Evolutionary conservation across 2,113 vertebrate species (phyloP).

Genomic region (Chamaetylas fuelleborni): DNA sequence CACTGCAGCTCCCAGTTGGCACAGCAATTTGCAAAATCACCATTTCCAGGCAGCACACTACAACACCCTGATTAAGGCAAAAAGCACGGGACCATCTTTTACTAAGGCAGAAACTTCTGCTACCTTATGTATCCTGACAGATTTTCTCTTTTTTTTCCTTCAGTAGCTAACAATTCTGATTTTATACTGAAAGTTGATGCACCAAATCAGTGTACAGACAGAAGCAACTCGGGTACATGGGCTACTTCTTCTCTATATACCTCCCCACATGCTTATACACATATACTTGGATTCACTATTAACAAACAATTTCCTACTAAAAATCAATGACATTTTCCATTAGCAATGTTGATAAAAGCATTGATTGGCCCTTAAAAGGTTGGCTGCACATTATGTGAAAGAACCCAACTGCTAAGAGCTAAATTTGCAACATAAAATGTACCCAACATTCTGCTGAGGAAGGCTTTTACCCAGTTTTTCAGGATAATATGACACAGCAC

Average conservation of each 20-base stretch:
- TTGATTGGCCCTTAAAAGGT: background rate
- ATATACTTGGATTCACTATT: background rate
- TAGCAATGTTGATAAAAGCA: background rate
- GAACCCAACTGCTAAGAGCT: background rate
- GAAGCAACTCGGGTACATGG: background rate
- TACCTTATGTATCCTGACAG: rapidly evolving
- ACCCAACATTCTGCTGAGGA: background rate
- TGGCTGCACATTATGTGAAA: background rate
- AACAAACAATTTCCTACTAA: background rate
- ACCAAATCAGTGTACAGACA: background rate
- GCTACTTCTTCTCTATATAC: background rate
- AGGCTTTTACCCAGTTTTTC: background rate
- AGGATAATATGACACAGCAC: background rate
- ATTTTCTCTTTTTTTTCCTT: background rate
- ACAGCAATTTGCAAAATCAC: background rate
- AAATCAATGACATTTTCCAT: background rate
- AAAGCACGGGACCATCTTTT: background rate
- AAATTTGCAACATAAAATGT: background rate
- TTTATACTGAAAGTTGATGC: background rate
- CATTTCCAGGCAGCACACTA: background rate
- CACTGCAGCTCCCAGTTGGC: background rate
- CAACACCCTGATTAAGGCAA: background rate
- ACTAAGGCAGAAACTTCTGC: background rate
- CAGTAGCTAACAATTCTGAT: background rate
- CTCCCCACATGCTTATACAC: rapidly evolving